A percentile compares a stretch with the other conserved stretches of the same genome.
Conservation (phyloP, 2,113 vertebrate species). For the Parus major region DNA sequence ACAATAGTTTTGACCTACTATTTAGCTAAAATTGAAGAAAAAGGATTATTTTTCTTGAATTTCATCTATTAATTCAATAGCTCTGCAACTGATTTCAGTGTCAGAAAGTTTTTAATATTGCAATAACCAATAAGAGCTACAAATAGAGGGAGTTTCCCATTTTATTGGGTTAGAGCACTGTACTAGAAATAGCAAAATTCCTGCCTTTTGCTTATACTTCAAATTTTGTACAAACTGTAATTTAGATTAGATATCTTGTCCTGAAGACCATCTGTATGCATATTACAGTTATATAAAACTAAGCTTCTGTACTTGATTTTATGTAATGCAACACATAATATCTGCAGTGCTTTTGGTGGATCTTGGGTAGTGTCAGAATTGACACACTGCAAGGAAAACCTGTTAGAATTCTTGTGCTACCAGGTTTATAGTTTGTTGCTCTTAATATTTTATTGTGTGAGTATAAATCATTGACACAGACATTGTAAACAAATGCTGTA, state of each 20-base stretch:
- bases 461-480: conserved; percentile 36
- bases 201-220: background rate
- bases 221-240: background rate
- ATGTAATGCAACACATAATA: conserved; percentile 14
- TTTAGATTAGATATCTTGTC: background rate
- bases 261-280: background rate
- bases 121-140: background rate
- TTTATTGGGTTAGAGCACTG: background rate
- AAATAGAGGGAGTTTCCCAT: background rate
- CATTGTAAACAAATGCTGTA: conserved; percentile 14
- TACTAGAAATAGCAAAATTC: background rate
- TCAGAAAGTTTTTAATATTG: background rate
- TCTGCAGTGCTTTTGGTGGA: conserved; percentile 14
- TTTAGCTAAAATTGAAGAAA: background rate
- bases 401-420: conserved; percentile 24
- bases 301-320: conserved; percentile 31
- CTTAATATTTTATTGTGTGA: conserved; percentile 56
- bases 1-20: background rate
- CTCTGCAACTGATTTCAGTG: background rate
- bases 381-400: background rate
- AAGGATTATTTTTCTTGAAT: background rate
- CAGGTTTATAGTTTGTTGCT: conserved; percentile 36
- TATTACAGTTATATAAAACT: conserved; percentile 46
- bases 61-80: background rate
- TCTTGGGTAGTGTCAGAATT: background rate